Conservation (phyloP, 2,113 vertebrate genomes). For the Bungarus multicinctus region DNA sequence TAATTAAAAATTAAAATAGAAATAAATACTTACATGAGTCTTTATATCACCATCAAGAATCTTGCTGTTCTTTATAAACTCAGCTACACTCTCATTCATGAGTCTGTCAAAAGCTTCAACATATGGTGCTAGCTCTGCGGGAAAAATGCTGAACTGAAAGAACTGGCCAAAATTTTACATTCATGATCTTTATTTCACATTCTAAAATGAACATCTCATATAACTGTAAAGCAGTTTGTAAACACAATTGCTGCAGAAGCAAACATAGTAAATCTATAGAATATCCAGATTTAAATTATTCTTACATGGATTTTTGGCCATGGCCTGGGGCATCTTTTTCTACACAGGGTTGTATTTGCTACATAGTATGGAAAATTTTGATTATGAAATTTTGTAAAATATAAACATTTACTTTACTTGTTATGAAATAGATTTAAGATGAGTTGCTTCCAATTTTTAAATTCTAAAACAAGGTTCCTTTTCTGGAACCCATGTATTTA, state of each 20-base stretch:
- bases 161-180: constrained; percentile 5
- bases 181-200: background rate
- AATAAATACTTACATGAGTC: constrained; percentile 84
- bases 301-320: background rate
- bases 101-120: constrained; percentile 88
- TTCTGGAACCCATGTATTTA: background rate
- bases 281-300: background rate
- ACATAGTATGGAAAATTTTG: background rate
- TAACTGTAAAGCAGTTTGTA: background rate
- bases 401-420: background rate
- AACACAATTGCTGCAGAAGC: constrained; percentile 5
- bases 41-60: constrained; percentile 88
- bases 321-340: background rate
- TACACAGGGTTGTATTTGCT: background rate
- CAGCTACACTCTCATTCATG: constrained; percentile 79
- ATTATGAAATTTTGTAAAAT: background rate
- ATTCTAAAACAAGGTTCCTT: background rate
- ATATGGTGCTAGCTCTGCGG: constrained; percentile 74
- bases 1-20: background rate
- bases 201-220: constrained; percentile 8
- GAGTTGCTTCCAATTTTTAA: background rate
- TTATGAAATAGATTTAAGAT: background rate
- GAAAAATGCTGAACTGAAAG: constrained; percentile 15
- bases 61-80: constrained; percentile 85
- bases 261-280: background rate